A percentile compares a stretch with the other conserved stretches of the same genome.
Conservation (phyloP, 2,888 invertebrate species). For the Patella depressa region DNA sequence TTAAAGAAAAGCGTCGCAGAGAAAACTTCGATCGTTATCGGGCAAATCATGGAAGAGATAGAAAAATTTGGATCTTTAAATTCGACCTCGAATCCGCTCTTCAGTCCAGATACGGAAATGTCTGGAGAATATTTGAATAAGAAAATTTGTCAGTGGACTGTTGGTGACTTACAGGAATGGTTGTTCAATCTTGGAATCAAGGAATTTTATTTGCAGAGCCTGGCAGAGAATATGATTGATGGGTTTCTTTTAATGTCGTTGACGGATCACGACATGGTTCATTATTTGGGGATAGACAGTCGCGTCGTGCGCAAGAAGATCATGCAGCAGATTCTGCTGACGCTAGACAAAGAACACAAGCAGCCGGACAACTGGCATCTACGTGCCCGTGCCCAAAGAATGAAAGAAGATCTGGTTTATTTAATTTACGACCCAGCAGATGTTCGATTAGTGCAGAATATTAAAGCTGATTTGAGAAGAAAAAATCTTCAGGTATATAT, state of each 20-base stretch:
- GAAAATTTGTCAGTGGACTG: slow-evolving; percentile 67
- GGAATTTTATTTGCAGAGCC: slow-evolving; percentile 68
- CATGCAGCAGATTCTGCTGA: slow-evolving; percentile 66
- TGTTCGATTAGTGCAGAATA: slow-evolving; percentile 65
- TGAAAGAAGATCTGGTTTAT: slow-evolving; percentile 63
- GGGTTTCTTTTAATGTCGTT: slow-evolving; percentile 69
- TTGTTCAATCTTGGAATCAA: slow-evolving; percentile 66
- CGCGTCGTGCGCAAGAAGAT: slow-evolving; percentile 67
- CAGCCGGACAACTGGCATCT: slow-evolving; percentile 67
- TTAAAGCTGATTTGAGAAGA: slow-evolving; percentile 65
- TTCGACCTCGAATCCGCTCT: slow-evolving; percentile 46
- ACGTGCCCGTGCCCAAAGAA: slow-evolving; percentile 61
- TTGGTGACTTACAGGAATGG: slow-evolving; percentile 69
- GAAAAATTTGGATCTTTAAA: slow-evolving; percentile 64
- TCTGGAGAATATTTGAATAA: slow-evolving; percentile 65
- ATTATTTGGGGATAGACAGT: slow-evolving; percentile 66
- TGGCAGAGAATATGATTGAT: slow-evolving; percentile 69
- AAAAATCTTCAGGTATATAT: slow-evolving; percentile 63
- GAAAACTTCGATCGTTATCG: slow-evolving; percentile 66
- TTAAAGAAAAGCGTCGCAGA: slow-evolving; percentile 63
- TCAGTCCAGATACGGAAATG: slow-evolving; percentile 60
- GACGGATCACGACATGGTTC: slow-evolving; percentile 67
- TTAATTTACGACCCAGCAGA: slow-evolving; percentile 69
- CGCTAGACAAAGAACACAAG: slow-evolving; percentile 66
- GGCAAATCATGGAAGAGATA: slow-evolving; percentile 63